Conservation (phyloP, 2,888 invertebrate species). For the Noctua fimbriata region DNA sequence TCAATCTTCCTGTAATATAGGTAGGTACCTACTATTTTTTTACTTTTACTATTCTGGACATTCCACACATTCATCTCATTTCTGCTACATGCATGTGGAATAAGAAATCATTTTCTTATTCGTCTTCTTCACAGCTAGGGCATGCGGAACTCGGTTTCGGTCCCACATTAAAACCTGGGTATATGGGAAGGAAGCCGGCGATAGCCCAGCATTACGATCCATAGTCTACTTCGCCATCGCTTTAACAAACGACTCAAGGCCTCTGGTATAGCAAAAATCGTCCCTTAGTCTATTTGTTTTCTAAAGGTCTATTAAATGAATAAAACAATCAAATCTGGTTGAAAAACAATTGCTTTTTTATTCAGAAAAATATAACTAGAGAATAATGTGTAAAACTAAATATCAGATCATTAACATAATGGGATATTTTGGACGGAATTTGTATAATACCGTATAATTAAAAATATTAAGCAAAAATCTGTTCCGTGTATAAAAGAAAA, state of each 20-base stretch:
- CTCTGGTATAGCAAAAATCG: background rate
- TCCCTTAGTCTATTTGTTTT: background rate
- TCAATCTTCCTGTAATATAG: no score
- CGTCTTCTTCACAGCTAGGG: no score
- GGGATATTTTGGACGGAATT: conserved; percentile 68
- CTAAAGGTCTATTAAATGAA: conserved; percentile 7
- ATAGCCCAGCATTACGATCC: background rate
- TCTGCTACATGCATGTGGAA: no score
- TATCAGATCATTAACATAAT: conserved; percentile 69
- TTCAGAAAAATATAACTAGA: conserved; percentile 66
- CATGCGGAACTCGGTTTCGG: no score
- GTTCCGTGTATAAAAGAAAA: conserved; percentile 29
- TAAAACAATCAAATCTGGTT: conserved; percentile 41
- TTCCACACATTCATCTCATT: no score
- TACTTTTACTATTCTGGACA: no score
- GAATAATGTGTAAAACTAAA: conserved; percentile 63
- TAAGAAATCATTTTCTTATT: no score
- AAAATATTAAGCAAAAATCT: conserved; percentile 37
- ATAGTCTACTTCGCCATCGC: background rate
- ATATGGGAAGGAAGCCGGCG: no score
- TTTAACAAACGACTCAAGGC: background rate
- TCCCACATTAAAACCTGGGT: no score
- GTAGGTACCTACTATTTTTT: no score
- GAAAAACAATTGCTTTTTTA: conserved; percentile 68
- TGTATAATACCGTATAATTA: conserved; percentile 57